Conservation (phyloP, 2,888 invertebrate species). For the Cheilosia vernalis region DNA sequence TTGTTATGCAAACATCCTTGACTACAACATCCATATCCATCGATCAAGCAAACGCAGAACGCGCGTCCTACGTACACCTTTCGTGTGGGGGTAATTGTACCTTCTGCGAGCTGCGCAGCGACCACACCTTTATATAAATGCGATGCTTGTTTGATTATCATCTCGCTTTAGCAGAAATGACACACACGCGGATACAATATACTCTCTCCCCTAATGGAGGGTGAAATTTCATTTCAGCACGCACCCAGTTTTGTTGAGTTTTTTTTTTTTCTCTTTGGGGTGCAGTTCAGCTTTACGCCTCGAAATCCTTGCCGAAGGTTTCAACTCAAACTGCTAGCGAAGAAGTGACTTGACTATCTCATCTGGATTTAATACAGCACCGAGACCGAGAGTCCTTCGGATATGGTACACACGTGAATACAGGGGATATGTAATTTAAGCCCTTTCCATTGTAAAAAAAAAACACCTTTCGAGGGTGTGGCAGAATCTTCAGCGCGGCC, state of each 20-base stretch:
- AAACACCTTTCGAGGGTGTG: conserved; percentile 69
- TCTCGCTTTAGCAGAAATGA: conserved; percentile 55
- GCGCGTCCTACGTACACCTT: conserved; percentile 55
- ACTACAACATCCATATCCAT: conserved; percentile 68
- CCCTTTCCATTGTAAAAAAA: conserved; percentile 39
- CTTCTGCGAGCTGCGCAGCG: conserved; percentile 22
- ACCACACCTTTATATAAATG: conserved; percentile 70
- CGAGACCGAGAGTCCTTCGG: conserved; percentile 41
- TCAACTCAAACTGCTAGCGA: conserved; percentile 13
- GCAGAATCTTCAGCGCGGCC: conserved; percentile 63
- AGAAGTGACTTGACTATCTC: conserved; percentile 66
- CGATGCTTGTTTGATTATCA: conserved; percentile 75
- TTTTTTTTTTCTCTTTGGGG: conserved; percentile 16
- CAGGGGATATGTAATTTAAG: conserved; percentile 63
- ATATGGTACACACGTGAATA: conserved; percentile 5
- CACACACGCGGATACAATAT: conserved; percentile 55
- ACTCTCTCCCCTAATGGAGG: conserved; percentile 53
- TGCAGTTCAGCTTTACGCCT: conserved; percentile 47
- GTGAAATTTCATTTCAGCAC: conserved; percentile 71
- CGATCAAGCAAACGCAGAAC: conserved; percentile 70
- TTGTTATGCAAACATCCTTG: conserved; percentile 49
- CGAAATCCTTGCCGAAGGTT: conserved; percentile 50
- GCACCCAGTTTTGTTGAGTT: conserved; percentile 61
- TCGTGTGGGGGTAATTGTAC: conserved; percentile 36
- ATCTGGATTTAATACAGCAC: conserved; percentile 46